Percentiles rank a stretch among this genome's conserved stretches.
Conservation (phyloP, 1,140 invertebrate genomes). For the Halotydeus destructor region DNA sequence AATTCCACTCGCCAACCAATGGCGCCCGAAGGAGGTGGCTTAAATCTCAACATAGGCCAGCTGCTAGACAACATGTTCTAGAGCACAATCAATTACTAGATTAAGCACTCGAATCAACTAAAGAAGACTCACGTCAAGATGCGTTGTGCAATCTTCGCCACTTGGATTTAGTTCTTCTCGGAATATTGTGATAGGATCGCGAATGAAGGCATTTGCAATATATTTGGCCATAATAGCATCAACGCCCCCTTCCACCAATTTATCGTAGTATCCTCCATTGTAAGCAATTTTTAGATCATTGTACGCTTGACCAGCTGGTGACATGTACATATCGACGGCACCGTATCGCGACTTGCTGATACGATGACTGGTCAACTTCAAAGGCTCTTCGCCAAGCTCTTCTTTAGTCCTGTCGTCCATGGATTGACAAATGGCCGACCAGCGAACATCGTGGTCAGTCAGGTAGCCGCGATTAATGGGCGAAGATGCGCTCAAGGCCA, state of each 20-base stretch:
- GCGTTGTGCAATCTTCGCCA: slow-evolving; percentile 71
- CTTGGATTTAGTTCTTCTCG: slow-evolving; percentile 86
- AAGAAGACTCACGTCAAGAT: too few relatives aligned
- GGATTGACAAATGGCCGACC: too few relatives aligned
- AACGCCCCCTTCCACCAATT: slow-evolving; percentile 57
- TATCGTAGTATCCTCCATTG: slow-evolving; percentile 55
- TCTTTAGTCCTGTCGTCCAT: too few relatives aligned
- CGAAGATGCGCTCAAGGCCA: too few relatives aligned
- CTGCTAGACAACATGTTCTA: slow-evolving; percentile 99
- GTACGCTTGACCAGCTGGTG: slow-evolving; percentile 58
- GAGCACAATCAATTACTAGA: too few relatives aligned
- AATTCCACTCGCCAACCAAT: slow-evolving; percentile 99
- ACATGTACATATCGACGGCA: slow-evolving; percentile 90
- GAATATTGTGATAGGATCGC: slow-evolving; percentile 86
- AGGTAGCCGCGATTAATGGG: too few relatives aligned
- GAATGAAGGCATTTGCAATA: slow-evolving; percentile 54
- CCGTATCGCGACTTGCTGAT: slow-evolving; percentile 92
- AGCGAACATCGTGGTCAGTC: too few relatives aligned
- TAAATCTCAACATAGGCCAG: slow-evolving; percentile 99
- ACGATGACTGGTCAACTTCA: too few relatives aligned
- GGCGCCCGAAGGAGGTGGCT: slow-evolving; percentile 71
- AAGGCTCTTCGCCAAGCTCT: slow-evolving; percentile 89
- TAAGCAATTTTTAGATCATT: slow-evolving; percentile 77
- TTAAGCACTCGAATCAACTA: too few relatives aligned
- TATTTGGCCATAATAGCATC: slow-evolving; percentile 31